These are phyloP conservation scores for Melanotus villosus DNA, from an alignment of 2,888 invertebrate genomes.

Conservation along the genomic window DNA sequence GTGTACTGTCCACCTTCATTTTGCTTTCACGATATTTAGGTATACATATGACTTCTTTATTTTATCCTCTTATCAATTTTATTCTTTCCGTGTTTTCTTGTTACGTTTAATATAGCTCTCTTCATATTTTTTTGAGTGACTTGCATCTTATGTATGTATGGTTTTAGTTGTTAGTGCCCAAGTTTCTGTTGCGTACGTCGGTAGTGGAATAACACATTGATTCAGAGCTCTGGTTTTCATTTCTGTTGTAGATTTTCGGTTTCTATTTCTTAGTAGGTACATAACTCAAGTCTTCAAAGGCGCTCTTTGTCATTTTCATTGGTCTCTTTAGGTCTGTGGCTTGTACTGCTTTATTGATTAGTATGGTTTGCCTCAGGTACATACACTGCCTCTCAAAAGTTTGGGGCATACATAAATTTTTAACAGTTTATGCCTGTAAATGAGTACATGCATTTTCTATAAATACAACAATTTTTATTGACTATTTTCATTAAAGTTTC, in stretches of 20 bases:
- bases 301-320: slow-evolving; percentile 3
- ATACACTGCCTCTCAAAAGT: too few relatives aligned
- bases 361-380: slow-evolving; percentile 8
- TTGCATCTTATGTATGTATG: background rate
- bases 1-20: slow-evolving; percentile 43
- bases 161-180: background rate
- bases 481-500: too few relatives aligned
- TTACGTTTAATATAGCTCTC: background rate
- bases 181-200: background rate
- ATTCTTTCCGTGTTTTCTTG: background rate
- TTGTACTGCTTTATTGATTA: background rate
- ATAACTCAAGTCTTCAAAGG: background rate
- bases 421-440: too few relatives aligned
- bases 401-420: too few relatives aligned
- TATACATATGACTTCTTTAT: background rate
- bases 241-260: slow-evolving; percentile 7
- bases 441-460: too few relatives aligned
- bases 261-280: slow-evolving; percentile 1
- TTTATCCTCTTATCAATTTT: background rate
- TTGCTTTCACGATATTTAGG: slow-evolving; percentile 2
- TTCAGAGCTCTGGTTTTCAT: background rate
- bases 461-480: too few relatives aligned
- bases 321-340: background rate
- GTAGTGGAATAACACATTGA: slow-evolving; percentile 2
- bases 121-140: background rate